Evolutionary conservation across 2,113 vertebrate genomes (phyloP).

Genomic region (Gracilinanus agilis): DNA sequence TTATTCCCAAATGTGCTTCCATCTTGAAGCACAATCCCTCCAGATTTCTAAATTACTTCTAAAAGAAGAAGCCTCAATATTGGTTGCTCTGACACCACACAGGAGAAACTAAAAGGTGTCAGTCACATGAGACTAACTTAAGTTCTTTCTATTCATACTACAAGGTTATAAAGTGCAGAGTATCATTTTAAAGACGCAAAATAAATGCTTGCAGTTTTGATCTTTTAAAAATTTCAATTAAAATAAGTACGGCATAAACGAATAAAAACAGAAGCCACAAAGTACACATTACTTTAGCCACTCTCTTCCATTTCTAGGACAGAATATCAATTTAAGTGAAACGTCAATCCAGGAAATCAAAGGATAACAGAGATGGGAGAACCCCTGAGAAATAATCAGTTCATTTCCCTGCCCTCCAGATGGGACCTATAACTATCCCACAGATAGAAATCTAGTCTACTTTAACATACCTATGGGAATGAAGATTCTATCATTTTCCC

Average conservation of each 20-base stretch:
- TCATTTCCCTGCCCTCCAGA: neutral
- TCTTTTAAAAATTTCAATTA: neutral
- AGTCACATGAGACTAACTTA: constrained; percentile 64
- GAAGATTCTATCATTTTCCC: constrained; percentile 3
- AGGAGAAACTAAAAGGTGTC: constrained; percentile 49
- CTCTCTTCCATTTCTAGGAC: constrained; percentile 55
- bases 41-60: constrained; percentile 43
- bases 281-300: constrained; percentile 47
- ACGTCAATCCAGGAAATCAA: constrained; percentile 18
- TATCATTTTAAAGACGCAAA: constrained; percentile 66
- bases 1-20: neutral
- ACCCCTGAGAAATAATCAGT: neutral
- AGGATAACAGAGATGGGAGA: neutral
- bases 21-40: constrained; percentile 29
- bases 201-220: constrained; percentile 13
- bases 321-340: rapidly evolving
- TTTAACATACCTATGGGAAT: neutral
- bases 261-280: neutral
- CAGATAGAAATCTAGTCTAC: neutral
- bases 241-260: neutral
- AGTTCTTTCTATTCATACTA: neutral
- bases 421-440: neutral
- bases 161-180: constrained; percentile 59
- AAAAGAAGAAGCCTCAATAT: constrained; percentile 44
- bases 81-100: neutral